Evolutionary conservation across 2,888 invertebrate genomes (phyloP).

Genomic region (Reticulitermes lucifugus): DNA sequence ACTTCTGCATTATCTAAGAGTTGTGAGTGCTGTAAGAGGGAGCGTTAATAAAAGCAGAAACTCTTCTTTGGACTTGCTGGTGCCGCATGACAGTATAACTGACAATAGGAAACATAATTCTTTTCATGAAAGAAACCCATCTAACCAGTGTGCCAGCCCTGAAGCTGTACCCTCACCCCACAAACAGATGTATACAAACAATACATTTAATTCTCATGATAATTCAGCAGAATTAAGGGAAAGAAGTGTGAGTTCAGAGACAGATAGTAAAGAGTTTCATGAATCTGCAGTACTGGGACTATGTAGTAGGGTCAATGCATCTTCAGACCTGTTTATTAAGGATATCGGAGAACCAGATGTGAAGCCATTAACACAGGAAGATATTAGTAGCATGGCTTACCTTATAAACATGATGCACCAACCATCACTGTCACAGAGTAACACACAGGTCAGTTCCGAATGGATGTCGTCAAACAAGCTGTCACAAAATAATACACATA

Average conservation of each 20-base stretch:
- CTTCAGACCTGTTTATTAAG: not conserved
- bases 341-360: not conserved
- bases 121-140: not conserved
- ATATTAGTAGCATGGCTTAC: not conserved
- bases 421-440: not conserved
- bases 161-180: not conserved
- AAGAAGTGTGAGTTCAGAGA: not conserved
- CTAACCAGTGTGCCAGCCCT: not conserved
- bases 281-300: not conserved
- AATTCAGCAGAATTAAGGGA: not conserved
- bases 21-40: not conserved
- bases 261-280: not conserved
- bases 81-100: not conserved
- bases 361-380: not conserved
- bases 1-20: constrained; percentile 57
- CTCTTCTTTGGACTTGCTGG: not conserved
- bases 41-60: not conserved
- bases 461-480: no score
- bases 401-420: not conserved
- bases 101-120: not conserved
- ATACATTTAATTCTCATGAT: not conserved
- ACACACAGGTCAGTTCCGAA: no score
- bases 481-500: no score
- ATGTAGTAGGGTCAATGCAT: not conserved
- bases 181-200: not conserved